Conservation (phyloP, 2,888 invertebrate genomes). For the Magallana nippona region DNA sequence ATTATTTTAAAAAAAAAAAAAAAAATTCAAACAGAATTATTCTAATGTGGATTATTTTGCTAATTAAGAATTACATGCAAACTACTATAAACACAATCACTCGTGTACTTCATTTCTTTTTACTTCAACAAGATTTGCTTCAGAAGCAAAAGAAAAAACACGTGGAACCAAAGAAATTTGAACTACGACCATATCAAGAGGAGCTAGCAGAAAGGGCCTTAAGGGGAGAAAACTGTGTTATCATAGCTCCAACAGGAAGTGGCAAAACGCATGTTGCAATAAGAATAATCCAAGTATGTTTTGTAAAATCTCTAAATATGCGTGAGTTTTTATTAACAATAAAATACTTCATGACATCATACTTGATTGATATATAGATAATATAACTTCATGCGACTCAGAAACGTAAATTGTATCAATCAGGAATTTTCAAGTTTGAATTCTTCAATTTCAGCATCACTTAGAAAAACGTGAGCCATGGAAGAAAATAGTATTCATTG, state of each 20-base stretch:
- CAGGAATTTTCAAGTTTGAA: background rate
- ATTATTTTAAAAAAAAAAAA: no score
- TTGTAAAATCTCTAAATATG: background rate
- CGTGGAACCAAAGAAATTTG: constrained; percentile 31
- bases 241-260: constrained; percentile 63
- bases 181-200: constrained; percentile 55
- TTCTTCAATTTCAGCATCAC: constrained; percentile 3
- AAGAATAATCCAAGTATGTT: constrained; percentile 60
- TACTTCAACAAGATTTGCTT: no score
- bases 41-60: no score
- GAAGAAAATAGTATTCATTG: constrained; percentile 75
- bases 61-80: no score
- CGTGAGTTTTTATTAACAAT: no score
- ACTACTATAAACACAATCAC: no score
- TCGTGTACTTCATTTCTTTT: no score
- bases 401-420: no score
- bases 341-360: no score
- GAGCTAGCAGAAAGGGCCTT: constrained; percentile 59
- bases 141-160: background rate
- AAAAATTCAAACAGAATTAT: background rate
- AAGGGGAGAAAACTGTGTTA: constrained; percentile 56
- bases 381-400: no score
- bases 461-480: constrained; percentile 50
- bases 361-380: no score
- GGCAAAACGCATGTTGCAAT: constrained; percentile 62